Evolutionary conservation across 2,888 invertebrate genomes (phyloP), one percentile per base, ranked within the genome.

Genomic region (Helleia helle): DNA sequence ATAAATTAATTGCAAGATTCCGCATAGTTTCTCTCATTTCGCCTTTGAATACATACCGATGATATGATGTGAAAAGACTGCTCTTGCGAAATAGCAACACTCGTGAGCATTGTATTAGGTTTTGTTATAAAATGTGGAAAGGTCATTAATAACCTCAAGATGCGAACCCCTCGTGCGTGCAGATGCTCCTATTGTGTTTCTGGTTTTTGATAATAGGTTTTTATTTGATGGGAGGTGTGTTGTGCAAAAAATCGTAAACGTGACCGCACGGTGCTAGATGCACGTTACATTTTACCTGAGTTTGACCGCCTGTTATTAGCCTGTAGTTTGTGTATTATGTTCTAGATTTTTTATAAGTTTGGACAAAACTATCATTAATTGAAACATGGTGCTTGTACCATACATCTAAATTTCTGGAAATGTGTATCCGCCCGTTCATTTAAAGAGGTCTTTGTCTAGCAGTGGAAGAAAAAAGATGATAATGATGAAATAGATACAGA

Each of bases 31-130:
- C n/a, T n/a, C n/a, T n/a, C n/a, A n/a, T n/a, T n/a, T n/a, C n/a
- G n/a, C n/a, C n/a, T n/a, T n/a, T n/a, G n/a, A n/a, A n/a, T n/a
- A n/a, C n/a, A n/a, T n/a, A n/a, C n/a, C n/a, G n/a, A n/a, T n/a
- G n/a, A n/a, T n/a, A n/a, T n/a, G n/a, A n/a, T n/a, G n/a, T n/a
- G n/a, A n/a, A n/a, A n/a, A n/a, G n/a, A n/a, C n/a, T n/a, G n/a
- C n/a, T 22, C 18, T 34, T 18, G 27, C 18, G 13, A 40, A 13
- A 22, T 18, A 7, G 26, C 2, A 25, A 9, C 31, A 13, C 9
- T 22, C 12, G 13, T 63, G 63, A 65, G 66, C 68, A 64, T 61
- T 65, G 62, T 64, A 68, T 29, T 63, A 71, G 73, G 75, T 29
- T 29, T 8, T 30, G 11, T 39, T 31, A 22, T 30, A 9, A 29